These are phyloP conservation scores for Gorsachius goisagi DNA, from an alignment of 2,113 vertebrate species.

Conservation along the genomic window DNA sequence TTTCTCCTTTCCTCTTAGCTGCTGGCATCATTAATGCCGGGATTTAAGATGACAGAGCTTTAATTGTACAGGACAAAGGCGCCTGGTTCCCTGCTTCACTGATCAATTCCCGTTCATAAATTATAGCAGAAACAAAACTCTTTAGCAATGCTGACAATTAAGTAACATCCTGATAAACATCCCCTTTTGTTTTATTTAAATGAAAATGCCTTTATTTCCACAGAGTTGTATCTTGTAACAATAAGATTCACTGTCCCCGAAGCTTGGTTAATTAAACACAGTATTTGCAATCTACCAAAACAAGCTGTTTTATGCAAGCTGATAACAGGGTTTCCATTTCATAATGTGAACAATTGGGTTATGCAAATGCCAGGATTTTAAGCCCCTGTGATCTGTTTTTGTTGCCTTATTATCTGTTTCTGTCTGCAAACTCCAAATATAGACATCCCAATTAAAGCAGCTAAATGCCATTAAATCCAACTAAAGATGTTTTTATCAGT, in stretches of 20 bases:
- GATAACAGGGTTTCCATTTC: slow-evolving; percentile 71
- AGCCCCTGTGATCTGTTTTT: slow-evolving; percentile 63
- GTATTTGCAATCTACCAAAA: slow-evolving; percentile 67
- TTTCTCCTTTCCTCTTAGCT: not conserved
- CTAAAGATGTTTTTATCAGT: slow-evolving; percentile 62
- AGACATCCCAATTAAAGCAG: slow-evolving; percentile 67
- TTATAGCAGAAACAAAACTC: slow-evolving; percentile 53
- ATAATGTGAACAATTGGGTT: slow-evolving; percentile 66
- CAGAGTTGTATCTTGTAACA: slow-evolving; percentile 59
- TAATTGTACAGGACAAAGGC: slow-evolving; percentile 40
- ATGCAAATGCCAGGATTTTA: slow-evolving; percentile 59
- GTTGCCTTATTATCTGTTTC: slow-evolving; percentile 63
- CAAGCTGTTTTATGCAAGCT: slow-evolving; percentile 67
- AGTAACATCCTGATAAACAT: slow-evolving; percentile 70
- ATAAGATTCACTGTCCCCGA: slow-evolving; percentile 65
- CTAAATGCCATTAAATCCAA: slow-evolving; percentile 60
- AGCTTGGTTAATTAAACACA: slow-evolving; percentile 72
- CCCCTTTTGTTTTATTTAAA: slow-evolving; percentile 68
- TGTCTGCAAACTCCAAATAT: slow-evolving; percentile 52
- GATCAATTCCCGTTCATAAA: slow-evolving; percentile 59
- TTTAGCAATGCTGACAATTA: slow-evolving; percentile 61
- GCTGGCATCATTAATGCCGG: not conserved
- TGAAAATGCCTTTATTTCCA: slow-evolving; percentile 67
- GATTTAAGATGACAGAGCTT: slow-evolving; percentile 37
- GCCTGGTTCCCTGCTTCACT: not conserved